These are phyloP conservation scores for Andrena trimmerana DNA, from an alignment of 2,888 invertebrate genomes.

Conservation along the genomic window DNA sequence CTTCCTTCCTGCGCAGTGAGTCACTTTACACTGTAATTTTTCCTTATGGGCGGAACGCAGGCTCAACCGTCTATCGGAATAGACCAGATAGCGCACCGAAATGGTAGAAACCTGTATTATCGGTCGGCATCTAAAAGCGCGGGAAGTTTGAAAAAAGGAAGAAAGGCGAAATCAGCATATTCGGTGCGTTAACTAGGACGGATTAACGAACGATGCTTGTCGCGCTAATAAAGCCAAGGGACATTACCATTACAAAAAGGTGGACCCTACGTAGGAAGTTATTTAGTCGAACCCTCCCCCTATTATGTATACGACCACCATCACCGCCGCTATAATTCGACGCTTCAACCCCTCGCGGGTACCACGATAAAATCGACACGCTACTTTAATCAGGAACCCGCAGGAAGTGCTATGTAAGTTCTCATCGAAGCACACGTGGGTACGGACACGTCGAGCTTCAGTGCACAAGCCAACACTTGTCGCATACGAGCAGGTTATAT, in stretches of 20 bases:
- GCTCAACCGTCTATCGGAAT: neutral
- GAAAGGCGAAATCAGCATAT: neutral
- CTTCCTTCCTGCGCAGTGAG: neutral
- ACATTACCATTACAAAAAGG: conserved; percentile 52
- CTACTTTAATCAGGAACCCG: conserved; percentile 78
- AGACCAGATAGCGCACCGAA: neutral
- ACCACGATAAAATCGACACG: conserved; percentile 81
- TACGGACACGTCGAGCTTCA: conserved; percentile 66
- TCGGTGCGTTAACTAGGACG: conserved; percentile 8
- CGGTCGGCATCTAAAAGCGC: conserved; percentile 27
- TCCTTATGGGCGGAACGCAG: neutral
- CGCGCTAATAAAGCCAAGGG: conserved; percentile 22
- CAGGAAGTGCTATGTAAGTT: conserved; percentile 81
- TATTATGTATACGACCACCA: conserved; percentile 49
- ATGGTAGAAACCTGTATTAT: conserved; percentile 45
- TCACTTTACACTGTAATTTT: neutral
- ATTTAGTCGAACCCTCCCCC: conserved; percentile 50
- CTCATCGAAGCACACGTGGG: conserved; percentile 74
- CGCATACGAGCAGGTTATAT: conserved; percentile 56
- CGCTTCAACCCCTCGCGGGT: conserved; percentile 77
- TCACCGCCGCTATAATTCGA: conserved; percentile 69
- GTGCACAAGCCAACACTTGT: conserved; percentile 68
- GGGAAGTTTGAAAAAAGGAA: conserved; percentile 46
- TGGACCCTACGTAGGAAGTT: conserved; percentile 28
- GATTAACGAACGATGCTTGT: conserved; percentile 37